Conservation (phyloP, 2,797 vertebrate species). For the Hippopotamyrus pictus region DNA sequence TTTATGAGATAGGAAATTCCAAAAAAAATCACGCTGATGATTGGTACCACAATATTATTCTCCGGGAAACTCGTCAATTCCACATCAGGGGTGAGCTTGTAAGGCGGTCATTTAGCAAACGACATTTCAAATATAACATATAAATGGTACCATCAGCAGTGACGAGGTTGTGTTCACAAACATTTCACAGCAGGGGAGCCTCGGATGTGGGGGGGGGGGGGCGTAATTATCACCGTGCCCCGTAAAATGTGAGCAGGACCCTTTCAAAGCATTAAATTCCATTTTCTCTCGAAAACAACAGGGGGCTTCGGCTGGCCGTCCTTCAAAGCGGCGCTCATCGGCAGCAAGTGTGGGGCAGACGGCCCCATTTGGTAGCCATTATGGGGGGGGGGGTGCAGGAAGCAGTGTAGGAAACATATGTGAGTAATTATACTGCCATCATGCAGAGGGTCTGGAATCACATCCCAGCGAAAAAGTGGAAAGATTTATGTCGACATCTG, state of each 20-base stretch:
- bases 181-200: background rate
- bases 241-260: background rate
- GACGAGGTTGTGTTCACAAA: background rate
- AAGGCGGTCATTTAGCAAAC: background rate
- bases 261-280: slow-evolving; percentile 19
- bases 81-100: background rate
- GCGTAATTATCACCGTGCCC: background rate
- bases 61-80: background rate
- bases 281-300: background rate
- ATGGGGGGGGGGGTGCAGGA: background rate
- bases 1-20: background rate
- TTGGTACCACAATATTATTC: background rate
- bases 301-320: background rate
- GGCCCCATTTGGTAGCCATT: slow-evolving; percentile 4
- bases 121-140: background rate
- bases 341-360: background rate
- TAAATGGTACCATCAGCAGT: background rate
- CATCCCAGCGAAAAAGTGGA: background rate
- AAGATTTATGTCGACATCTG: slow-evolving; percentile 3
- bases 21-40: background rate
- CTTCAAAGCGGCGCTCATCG: background rate
- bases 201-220: background rate
- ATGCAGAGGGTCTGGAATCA: background rate
- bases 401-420: slow-evolving; percentile 6
- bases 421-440: slow-evolving; percentile 3